These are phyloP conservation scores for Mercenaria mercenaria DNA, from an alignment of 1,140 invertebrate species.

Conservation along the genomic window DNA sequence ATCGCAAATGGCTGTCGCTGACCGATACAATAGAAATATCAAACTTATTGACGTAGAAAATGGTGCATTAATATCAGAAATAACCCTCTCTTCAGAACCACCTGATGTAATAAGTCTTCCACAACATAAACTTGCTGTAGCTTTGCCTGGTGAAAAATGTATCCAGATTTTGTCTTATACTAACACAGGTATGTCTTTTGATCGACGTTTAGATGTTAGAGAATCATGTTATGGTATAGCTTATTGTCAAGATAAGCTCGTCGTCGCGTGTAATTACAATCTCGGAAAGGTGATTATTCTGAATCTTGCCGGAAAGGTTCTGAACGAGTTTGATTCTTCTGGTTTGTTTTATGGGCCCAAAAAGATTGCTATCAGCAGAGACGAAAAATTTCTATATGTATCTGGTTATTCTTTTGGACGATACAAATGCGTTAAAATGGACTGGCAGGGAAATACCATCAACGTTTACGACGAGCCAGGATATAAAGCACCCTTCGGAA, in stretches of 20 bases:
- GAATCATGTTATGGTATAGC: no score
- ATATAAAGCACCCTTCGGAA: no score
- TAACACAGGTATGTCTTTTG: background rate
- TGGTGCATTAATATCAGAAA: no score
- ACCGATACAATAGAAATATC: background rate
- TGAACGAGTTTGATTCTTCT: background rate
- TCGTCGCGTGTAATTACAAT: no score
- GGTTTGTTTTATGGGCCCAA: background rate
- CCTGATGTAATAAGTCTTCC: background rate
- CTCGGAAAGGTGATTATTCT: no score
- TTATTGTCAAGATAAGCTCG: no score
- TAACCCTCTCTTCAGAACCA: background rate
- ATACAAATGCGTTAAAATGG: background rate
- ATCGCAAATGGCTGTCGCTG: background rate
- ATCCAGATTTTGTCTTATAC: background rate
- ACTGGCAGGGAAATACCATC: no score
- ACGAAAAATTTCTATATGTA: no score
- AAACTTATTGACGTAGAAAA: background rate
- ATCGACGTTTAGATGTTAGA: no score
- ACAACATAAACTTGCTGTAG: background rate
- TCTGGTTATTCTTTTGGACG: background rate
- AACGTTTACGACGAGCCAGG: background rate
- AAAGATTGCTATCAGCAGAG: background rate
- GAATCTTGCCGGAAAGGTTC: no score
- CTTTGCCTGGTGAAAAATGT: background rate